A percentile compares a stretch with the other conserved stretches of the same genome.
These are phyloP conservation scores for Octonoba sinensis DNA, from an alignment of 2,888 invertebrate species.

Conservation along the genomic window DNA sequence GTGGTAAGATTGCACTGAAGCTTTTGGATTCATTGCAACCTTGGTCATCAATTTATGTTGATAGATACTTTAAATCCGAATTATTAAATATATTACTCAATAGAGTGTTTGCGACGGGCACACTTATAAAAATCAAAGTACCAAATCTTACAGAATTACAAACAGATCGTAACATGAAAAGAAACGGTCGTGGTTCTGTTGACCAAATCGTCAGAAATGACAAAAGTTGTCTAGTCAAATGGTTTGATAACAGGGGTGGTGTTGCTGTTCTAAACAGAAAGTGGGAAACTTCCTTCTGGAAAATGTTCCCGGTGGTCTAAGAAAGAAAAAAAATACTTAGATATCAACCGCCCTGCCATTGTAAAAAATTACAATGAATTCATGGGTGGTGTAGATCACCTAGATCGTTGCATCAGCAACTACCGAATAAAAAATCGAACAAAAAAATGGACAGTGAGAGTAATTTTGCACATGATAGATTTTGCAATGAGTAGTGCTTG, in stretches of 20 bases:
- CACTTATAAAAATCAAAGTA: conserved; percentile 9
- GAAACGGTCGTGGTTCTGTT: not conserved
- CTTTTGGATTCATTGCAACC: not conserved
- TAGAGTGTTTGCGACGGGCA: conserved; percentile 3
- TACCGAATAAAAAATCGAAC: conserved; percentile 3
- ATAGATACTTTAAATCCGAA: conserved; percentile 3
- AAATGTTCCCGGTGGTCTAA: conserved; percentile 8
- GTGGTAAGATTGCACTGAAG: not conserved
- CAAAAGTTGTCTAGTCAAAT: conserved; percentile 6
- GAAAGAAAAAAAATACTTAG: conserved; percentile 10
- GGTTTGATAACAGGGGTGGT: conserved; percentile 15
- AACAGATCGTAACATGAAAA: not conserved
- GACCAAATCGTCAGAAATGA: not conserved
- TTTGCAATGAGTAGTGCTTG: no score
- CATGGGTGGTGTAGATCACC: conserved; percentile 7
- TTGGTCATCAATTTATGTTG: not conserved
- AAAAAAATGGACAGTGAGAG: conserved; percentile 5
- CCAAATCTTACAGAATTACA: not conserved
- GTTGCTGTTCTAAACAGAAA: not conserved
- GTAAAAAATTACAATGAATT: conserved; percentile 9
- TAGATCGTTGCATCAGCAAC: not conserved
- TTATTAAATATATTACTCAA: not conserved
- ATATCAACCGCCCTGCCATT: conserved; percentile 9
- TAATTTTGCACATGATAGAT: not conserved
- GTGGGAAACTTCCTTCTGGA: not conserved